Percentiles rank a stretch among this genome's conserved stretches.
phyloP scores from a whole-genome alignment of 2,888 invertebrate genomes.

The Lepidonotus clava region DNA sequence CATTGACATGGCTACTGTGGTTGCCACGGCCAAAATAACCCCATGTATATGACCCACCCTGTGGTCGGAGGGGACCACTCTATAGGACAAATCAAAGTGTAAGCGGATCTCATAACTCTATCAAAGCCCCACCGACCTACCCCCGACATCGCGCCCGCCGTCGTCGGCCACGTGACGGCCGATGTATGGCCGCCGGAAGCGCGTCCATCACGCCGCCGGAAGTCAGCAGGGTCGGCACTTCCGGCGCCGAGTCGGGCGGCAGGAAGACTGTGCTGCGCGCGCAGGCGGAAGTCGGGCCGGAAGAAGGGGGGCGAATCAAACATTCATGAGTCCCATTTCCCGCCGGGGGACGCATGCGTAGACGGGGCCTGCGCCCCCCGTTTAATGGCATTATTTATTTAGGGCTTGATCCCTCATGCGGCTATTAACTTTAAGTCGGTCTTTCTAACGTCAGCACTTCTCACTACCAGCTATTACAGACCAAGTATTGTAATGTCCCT shows the following conservation, averaged over 20 bases:
- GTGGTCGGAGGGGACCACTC: too few relatives aligned
- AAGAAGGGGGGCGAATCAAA: slow-evolving; percentile 23
- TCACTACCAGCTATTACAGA: too few relatives aligned
- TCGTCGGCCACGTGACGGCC: background rate
- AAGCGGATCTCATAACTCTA: too few relatives aligned
- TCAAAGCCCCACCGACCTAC: too few relatives aligned
- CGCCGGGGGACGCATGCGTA: background rate
- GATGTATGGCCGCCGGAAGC: slow-evolving; percentile 44
- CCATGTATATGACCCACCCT: too few relatives aligned
- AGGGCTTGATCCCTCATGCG: background rate
- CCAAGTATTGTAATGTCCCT: too few relatives aligned
- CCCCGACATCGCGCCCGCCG: background rate
- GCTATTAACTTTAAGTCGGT: background rate
- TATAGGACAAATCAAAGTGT: too few relatives aligned
- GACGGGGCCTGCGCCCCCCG: background rate
- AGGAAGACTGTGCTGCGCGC: slow-evolving; percentile 19
- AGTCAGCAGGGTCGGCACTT: background rate
- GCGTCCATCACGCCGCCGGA: slow-evolving; percentile 36
- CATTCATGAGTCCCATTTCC: slow-evolving; percentile 32
- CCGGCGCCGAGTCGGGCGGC: slow-evolving; percentile 11
- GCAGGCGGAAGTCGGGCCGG: slow-evolving; percentile 11
- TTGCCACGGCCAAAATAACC: too few relatives aligned
- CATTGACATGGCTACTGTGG: too few relatives aligned
- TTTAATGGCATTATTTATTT: slow-evolving; percentile 23
- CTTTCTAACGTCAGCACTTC: too few relatives aligned